phyloP scores from a whole-genome alignment of 2,797 vertebrate species.

The Mallotus villosus region DNA sequence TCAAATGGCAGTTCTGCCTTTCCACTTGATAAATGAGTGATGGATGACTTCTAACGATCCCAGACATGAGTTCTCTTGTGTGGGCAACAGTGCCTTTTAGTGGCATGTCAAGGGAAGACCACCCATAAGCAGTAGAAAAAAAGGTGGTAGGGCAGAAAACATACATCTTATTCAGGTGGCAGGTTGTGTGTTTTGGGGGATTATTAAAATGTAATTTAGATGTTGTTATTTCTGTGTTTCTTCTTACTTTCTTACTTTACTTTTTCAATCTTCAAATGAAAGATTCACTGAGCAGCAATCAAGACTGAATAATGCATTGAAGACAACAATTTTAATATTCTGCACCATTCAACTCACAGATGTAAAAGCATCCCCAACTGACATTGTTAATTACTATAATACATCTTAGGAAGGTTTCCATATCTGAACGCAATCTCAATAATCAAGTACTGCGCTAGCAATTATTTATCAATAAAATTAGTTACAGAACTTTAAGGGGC shows the following conservation, averaged over 20 bases:
- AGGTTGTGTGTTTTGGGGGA: no score
- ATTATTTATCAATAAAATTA: constrained; percentile 99
- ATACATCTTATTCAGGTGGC: no score
- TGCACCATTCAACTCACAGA: constrained; percentile 67
- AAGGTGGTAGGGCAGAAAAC: background rate
- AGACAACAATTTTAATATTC: constrained; percentile 63
- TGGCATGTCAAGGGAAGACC: constrained; percentile 44
- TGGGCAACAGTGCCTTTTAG: constrained; percentile 70
- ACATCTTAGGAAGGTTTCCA: constrained; percentile 89
- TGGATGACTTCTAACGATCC: background rate
- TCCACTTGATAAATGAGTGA: constrained; percentile 8
- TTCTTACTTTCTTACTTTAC: background rate
- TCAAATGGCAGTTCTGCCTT: background rate
- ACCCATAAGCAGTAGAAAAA: background rate
- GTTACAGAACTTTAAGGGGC: constrained; percentile 89
- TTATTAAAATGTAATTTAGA: no score
- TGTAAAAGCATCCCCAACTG: constrained; percentile 71
- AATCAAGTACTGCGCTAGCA: constrained; percentile 90
- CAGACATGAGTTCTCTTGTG: constrained; percentile 27
- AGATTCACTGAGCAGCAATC: no score
- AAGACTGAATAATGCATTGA: no score
- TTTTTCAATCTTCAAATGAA: background rate
- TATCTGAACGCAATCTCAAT: constrained; percentile 93
- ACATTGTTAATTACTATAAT: constrained; percentile 78
- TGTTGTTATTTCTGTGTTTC: no score